phyloP scores from a whole-genome alignment of 2,797 vertebrate species.

The Anisognathus igniventris region DNA sequence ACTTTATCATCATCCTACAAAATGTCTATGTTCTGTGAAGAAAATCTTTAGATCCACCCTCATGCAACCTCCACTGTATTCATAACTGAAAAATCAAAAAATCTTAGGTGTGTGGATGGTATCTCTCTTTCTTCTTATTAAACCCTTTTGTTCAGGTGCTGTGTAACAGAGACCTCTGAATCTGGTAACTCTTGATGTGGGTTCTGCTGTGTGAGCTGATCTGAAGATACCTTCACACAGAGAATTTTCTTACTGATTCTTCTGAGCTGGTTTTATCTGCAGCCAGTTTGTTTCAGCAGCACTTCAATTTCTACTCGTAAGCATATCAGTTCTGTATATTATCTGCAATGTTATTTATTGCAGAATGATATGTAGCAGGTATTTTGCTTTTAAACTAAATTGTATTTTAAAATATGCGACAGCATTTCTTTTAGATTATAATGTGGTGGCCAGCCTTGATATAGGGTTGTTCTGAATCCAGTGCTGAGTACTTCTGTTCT shows the following conservation, averaged over 20 bases:
- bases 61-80: background rate
- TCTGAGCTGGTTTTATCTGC: background rate
- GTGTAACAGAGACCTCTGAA: background rate
- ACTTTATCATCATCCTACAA: background rate
- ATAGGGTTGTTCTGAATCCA: background rate
- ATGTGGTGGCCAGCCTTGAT: background rate
- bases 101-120: accelerated
- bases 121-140: background rate
- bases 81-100: background rate
- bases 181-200: background rate
- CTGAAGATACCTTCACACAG: background rate
- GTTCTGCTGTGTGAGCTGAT: background rate
- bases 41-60: background rate
- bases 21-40: background rate
- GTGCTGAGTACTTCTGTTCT: background rate
- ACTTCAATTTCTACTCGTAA: background rate
- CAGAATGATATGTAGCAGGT: background rate
- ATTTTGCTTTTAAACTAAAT: background rate
- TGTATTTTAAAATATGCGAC: background rate
- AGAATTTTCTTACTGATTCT: background rate
- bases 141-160: background rate
- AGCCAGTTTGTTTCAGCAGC: background rate
- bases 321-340: background rate
- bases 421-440: background rate
- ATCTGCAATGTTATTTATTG: background rate